Base-by-base conservation (phyloP, 2,888 invertebrate species). In the Branchipolynoe longqiensis region DNA sequence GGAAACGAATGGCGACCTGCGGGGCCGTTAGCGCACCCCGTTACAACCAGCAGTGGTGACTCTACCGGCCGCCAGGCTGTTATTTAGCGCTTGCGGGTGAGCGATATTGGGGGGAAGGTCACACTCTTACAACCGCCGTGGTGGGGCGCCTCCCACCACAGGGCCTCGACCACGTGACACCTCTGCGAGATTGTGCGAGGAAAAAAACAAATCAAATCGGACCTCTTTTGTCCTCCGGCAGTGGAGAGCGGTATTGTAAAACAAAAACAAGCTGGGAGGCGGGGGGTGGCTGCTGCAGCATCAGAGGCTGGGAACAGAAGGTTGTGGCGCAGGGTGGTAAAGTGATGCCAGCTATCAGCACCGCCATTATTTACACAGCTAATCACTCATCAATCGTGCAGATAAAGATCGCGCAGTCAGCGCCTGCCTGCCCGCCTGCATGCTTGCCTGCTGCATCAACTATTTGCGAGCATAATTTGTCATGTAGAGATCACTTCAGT, bases 341-440 rank as follows among this genome's bases (percentile, higher is more conserved):
- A 48, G 18, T 12, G 18, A 48, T 48, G 48, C 8, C 8, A 48
- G 48, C 48, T 18, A 8, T 48, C 8, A 12, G 18, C 48, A 48
- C 18, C 8, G 48, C 38, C 69, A 69, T 22, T 69, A 69, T 69
- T 69, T 69, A 69, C 69, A 36, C 18, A 36, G 69, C 69, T 69
- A 78, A 78, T 78, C 78, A 78, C 31, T 48, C 48, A 78, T 78
- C 78, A 78, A 48, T 78, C 78, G 31, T 3, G 2, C 14, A 78
- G 78, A 78, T 78, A 78, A 78, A 41, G 78, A 78, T 78, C 48
- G 40, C 48, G n/a, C 78, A 14, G 78, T 78, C 48, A 28, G 41
- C 36, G 12, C 14, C 62, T 31, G 62, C 28, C 62, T 62, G 38
- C 69, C 12, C 28, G 8, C 33, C 1, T n/a, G n/a, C n/a, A n/a